Base-by-base conservation (phyloP, 2,888 invertebrate genomes). In the Hirtodrosophila alboralis region DNA sequence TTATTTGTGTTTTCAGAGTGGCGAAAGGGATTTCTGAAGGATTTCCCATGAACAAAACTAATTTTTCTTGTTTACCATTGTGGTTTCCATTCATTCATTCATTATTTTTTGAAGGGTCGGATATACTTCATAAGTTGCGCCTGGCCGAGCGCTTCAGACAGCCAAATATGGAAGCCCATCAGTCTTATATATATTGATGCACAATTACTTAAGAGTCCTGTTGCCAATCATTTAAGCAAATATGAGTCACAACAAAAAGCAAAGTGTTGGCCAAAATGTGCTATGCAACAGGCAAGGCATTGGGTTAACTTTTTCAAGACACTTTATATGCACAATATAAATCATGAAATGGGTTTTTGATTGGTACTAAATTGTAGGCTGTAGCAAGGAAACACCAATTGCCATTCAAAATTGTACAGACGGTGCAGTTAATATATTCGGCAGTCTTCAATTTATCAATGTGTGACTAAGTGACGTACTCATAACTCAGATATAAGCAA, bases 191-290 rank as follows among this genome's bases (percentile, higher is more conserved):
- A 49, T 56, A 57, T 53, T 57, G 52, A 36, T 60, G 62, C 36
- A 28, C 53, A 53, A 54, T 41, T 66, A 61, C 38, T 60, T 44
- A 44, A 43, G 28, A 26, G 41, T 62, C 41, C 45, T 48, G 70
- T 59, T 62, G 62, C 30, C 73, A 74, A 70, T 67, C 75, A 60
- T 51, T 37, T 59, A 13, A 12, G 54, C 48, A 64, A 70, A 70
- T 57, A 59, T 33, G 31, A 28, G 16, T n/a, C 13, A 33, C 12
- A 30, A 10, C 36, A 57, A 10, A 37, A 27, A 5, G 18, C 18
- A 18, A 40, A 27, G 21, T 4, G 16, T n/a, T 2, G 14, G 26
- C 37, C 18, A 7, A 40, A 7, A 48, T 49, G 31, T 13, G 23
- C 6, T 38, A 34, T 49, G 70, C 59, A 65, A 61, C 66, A 65